Conservation (phyloP, 2,888 invertebrate species). For the Harpalus rufipes region DNA sequence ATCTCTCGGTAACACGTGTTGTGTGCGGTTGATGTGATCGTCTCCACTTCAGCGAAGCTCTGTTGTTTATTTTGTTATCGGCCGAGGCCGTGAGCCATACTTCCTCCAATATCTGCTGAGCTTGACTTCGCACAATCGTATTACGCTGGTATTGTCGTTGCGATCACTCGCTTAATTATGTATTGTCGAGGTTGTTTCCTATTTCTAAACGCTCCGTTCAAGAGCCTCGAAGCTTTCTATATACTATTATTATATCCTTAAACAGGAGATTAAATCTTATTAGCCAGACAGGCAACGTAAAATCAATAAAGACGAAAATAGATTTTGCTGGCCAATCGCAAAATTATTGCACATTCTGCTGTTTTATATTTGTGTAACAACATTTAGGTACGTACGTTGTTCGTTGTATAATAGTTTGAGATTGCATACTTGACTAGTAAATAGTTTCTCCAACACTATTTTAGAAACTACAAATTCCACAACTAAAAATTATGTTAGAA, state of each 20-base stretch:
- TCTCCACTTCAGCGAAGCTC: slow-evolving; percentile 1
- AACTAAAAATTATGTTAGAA: no score
- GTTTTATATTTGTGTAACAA: no score
- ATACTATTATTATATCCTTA: neutral
- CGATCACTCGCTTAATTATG: slow-evolving; percentile 28
- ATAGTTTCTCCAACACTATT: no score
- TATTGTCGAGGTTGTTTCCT: slow-evolving; percentile 9
- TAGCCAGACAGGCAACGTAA: neutral
- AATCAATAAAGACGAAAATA: neutral
- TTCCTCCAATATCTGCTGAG: slow-evolving; percentile 8
- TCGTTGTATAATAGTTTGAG: no score
- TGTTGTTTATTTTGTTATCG: slow-evolving; percentile 35
- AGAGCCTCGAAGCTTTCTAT: slow-evolving; percentile 7
- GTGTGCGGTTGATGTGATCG: slow-evolving; percentile 5
- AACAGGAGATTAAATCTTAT: neutral
- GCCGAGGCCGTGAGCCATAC: neutral
- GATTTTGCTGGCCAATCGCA: no score
- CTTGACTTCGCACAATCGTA: slow-evolving; percentile 14
- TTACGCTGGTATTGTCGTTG: slow-evolving; percentile 16
- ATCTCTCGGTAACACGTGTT: neutral
- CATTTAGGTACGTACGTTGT: no score
- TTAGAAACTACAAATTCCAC: no score
- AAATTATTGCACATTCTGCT: no score
- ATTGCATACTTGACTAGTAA: no score
- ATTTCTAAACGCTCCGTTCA: slow-evolving; percentile 14